Evolutionary conservation across 2,113 vertebrate species (phyloP), one percentile per base, ranked within the genome.

Genomic region (Centropristis striata): DNA sequence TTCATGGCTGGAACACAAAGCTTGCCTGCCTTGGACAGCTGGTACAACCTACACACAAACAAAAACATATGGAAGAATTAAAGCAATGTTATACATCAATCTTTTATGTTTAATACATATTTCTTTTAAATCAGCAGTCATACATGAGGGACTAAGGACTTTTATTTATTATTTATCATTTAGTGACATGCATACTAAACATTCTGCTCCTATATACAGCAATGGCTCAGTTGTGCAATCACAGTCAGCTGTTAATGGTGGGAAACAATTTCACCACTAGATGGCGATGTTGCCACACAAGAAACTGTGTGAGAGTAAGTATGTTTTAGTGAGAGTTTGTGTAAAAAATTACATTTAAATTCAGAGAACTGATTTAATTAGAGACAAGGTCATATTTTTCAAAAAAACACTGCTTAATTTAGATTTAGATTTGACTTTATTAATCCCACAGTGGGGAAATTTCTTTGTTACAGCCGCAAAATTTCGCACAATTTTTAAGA

Each of bases 1-100:
- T 99, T 99, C 97, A 99, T 99, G 77, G 98, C 98, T 4, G 98
- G 98, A 39, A 99, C 98, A 25, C 98, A 99, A 27, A 99, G 93
- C 83, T 99, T 99, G 6, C 98, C 98, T 0, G 97, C 98, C 82
- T 99, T 99, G 72, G 98, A 99, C 32, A 99, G 86, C 89, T 99
- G 98, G 92, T 99, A 99, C 81, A 99, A 94, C 93, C 98, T 99
- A 57, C 18, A 73, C 14, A 80, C 18, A 68, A 21, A 55, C 7
- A 66, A 2, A 42, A 49, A 39, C 3, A 41, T 1, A 12, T 12
- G 10, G 18, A 4, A 25, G 32, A 10, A 3, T 36, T 12, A 6
- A 11, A 16, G 1, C 3, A 36, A 13, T 20, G 15, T 10, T 44
- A 44, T 44, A 21, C 20, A 50, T 50, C n/a, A 9, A 11, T 50